Base-by-base conservation (phyloP, 2,797 vertebrate genomes). In the Toxotes lorentzi region DNA sequence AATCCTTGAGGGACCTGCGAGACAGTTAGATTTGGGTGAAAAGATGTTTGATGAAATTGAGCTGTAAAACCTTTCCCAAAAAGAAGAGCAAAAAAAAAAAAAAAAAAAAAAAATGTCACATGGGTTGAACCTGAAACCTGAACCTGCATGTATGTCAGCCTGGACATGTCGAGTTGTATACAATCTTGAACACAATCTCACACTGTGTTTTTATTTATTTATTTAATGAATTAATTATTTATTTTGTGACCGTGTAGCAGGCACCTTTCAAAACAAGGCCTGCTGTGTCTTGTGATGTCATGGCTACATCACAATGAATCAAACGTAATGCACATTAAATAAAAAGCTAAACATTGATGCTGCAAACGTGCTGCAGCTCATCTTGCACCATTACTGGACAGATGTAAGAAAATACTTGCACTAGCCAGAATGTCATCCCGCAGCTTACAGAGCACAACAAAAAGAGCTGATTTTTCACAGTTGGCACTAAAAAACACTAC, bases 21-120 rank as follows among this genome's bases (percentile, higher is more conserved):
- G 63, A 75, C 34, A 70, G 70, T 57, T 58, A 4, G 59, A 81
- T 79, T 63, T 68, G 48, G 58, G 45, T 63, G 32, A 78, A 64
- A 82, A 76, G 17, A 78, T 68, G 56, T 78, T 79, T 78, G 54
- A 87, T 78, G 19, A 59, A 76, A 78, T 40, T 75, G 51, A 78
- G 67, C 32, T 1, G 8, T 67, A 63, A 82, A 78, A 67, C 6
- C 5, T 76, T 56, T 67, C 62, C 38, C 34, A 71, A 30, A 30
- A 70, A 76, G 48, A 71, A 2, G 0, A 70, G 7, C 58, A 24
- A 2, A 19, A 7, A 43, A n/a, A 60, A 69, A 35, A 70, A 38
- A 2, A 19, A 7, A 43, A n/a, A 60, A 69, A 35, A 2, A 17
- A 7, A 43, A 41, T n/a, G 13, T n/a, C 30, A 13, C 11, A 8